Conservation (phyloP, 1,140 invertebrate species). For the Pomacea maculata region DNA sequence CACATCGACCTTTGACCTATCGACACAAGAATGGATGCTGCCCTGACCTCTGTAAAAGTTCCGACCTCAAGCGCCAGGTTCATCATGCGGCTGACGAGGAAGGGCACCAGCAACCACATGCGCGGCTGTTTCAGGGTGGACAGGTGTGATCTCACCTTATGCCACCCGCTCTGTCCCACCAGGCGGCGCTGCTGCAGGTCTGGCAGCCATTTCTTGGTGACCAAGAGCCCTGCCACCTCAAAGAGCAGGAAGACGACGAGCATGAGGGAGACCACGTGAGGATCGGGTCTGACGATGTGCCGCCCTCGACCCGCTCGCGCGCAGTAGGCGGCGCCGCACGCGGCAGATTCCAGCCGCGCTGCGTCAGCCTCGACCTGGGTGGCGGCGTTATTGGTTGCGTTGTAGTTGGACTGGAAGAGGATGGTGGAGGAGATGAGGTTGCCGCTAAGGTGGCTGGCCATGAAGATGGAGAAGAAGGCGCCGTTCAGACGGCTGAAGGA, state of each 20-base stretch:
- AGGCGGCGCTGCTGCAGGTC: slow-evolving; percentile 2
- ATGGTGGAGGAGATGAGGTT: slow-evolving; percentile 45
- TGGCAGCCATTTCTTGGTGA: slow-evolving; percentile 3
- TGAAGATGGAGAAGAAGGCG: slow-evolving; percentile 46
- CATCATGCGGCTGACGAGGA: slow-evolving; percentile 17
- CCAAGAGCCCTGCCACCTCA: slow-evolving; percentile 7
- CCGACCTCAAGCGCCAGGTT: slow-evolving; percentile 7
- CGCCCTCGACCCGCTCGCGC: slow-evolving; percentile 19
- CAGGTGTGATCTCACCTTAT: slow-evolving; percentile 12
- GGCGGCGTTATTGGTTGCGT: neutral
- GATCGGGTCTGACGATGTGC: neutral
- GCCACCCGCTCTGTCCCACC: neutral
- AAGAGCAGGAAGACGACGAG: neutral
- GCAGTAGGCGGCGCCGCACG: slow-evolving; percentile 25
- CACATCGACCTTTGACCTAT: no score
- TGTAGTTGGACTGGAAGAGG: slow-evolving; percentile 27
- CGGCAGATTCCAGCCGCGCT: slow-evolving; percentile 16
- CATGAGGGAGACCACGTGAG: neutral
- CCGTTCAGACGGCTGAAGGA: slow-evolving; percentile 44
- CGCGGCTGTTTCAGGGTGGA: slow-evolving; percentile 6
- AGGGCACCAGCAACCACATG: slow-evolving; percentile 22
- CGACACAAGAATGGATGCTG: neutral
- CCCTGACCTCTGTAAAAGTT: slow-evolving; percentile 3
- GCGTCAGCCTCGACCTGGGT: neutral
- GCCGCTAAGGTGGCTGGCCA: slow-evolving; percentile 42